Conservation (phyloP, 2,797 vertebrate genomes). For the Vipera latastei region DNA sequence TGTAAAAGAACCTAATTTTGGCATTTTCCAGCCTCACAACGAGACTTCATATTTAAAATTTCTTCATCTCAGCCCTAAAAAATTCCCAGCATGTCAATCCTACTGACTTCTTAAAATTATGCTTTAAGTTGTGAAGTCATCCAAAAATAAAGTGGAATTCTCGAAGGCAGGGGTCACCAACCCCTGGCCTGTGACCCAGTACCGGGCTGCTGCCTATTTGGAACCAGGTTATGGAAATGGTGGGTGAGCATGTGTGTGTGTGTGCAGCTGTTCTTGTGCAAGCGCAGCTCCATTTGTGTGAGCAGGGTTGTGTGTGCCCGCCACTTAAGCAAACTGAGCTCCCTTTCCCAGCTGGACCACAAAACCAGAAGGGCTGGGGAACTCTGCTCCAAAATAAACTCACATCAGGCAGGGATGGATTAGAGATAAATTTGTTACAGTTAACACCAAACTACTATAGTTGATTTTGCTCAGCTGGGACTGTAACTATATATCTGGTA, state of each 20-base stretch:
- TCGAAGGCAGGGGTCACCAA: neutral
- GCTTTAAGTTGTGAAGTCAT: neutral
- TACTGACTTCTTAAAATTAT: neutral
- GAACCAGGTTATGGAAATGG: neutral
- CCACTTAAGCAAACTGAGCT: neutral
- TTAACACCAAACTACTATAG: neutral
- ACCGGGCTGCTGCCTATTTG: neutral
- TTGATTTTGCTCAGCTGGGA: neutral
- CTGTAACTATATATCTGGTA: neutral
- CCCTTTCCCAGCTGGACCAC: fast-evolving
- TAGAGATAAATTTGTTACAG: neutral
- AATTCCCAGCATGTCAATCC: neutral
- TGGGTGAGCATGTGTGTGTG: neutral
- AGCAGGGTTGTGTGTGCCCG: neutral
- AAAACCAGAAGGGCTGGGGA: neutral
- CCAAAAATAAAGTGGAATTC: neutral
- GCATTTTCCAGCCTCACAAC: neutral
- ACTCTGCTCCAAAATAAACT: neutral
- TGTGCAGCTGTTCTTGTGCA: neutral
- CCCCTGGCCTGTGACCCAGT: neutral
- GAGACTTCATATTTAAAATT: neutral
- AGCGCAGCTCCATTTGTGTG: neutral
- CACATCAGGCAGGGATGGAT: neutral
- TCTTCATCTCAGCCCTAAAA: neutral
- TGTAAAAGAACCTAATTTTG: neutral